phyloP scores from a whole-genome alignment of 2,797 vertebrate genomes.

The Crypturellus tataupa region DNA sequence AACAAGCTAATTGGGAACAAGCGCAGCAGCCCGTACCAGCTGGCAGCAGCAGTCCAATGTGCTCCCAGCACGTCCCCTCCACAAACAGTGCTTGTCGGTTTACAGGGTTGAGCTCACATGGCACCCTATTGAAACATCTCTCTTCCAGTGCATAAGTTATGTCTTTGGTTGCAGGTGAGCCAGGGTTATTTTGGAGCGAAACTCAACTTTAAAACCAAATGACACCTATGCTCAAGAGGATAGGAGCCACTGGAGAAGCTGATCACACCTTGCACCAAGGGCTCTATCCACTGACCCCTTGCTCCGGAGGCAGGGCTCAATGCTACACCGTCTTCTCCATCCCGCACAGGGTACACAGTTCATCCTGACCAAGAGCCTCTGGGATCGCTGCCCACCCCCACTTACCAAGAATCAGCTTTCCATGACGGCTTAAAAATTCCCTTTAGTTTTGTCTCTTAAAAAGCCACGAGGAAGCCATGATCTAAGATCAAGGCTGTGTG shows the following conservation, averaged over 20 bases:
- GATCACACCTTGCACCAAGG: not conserved
- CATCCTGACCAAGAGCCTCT: not conserved
- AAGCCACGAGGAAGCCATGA: not conserved
- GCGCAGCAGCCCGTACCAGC: not conserved
- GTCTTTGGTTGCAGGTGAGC: not conserved
- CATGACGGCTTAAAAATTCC: not conserved
- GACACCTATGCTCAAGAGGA: no score
- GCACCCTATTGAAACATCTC: not conserved
- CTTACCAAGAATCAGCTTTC: not conserved
- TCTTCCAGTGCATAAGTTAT: not conserved
- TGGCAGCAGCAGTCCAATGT: rapidly evolving
- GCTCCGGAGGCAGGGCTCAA: not conserved
- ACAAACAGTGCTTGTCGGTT: not conserved
- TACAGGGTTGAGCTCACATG: not conserved
- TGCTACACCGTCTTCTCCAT: no score
- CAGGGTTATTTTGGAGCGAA: not conserved
- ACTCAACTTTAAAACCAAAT: not conserved
- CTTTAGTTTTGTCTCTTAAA: not conserved
- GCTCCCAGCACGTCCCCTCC: not conserved
- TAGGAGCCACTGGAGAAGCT: not conserved
- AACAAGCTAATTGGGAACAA: not conserved
- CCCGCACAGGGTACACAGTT: not conserved
- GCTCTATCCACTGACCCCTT: not conserved
- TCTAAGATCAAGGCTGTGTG: not conserved
- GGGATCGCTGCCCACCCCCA: not conserved